Evolutionary conservation across 2,797 vertebrate genomes (phyloP).

Genomic region (Microtus californicus): DNA sequence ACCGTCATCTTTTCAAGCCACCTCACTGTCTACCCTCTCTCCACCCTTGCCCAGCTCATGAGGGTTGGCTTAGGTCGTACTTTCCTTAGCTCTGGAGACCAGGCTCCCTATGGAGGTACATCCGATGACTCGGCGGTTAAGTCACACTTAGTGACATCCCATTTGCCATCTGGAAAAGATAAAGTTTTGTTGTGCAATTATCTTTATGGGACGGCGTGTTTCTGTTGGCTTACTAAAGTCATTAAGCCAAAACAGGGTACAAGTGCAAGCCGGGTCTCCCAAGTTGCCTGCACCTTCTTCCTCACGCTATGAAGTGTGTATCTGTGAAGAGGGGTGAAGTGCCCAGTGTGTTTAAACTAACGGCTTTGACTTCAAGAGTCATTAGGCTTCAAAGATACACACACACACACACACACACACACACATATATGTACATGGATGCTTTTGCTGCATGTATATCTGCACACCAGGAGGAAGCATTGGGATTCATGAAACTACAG

Average conservation of each 20-base stretch:
- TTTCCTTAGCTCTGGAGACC: neutral
- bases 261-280: conserved; percentile 8
- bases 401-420: too few relatives aligned
- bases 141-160: conserved; percentile 5
- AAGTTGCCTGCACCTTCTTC: conserved; percentile 14
- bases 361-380: conserved; percentile 51
- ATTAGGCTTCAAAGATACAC: conserved; percentile 64
- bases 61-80: neutral
- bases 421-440: neutral
- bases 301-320: neutral
- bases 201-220: neutral
- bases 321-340: conserved; percentile 45
- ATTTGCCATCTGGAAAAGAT: conserved; percentile 63
- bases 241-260: conserved; percentile 22
- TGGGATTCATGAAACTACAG: neutral
- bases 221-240: conserved; percentile 39
- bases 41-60: neutral
- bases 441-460: neutral
- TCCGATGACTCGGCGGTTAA: neutral
- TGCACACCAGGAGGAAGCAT: neutral
- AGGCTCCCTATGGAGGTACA: neutral
- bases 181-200: conserved; percentile 49
- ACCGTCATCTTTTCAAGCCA: neutral
- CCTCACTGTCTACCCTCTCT: neutral
- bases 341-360: conserved; percentile 37